Evolutionary conservation across 2,888 invertebrate genomes (phyloP), one percentile per base, ranked within the genome.

Genomic region (Eupithecia pulchellata): DNA sequence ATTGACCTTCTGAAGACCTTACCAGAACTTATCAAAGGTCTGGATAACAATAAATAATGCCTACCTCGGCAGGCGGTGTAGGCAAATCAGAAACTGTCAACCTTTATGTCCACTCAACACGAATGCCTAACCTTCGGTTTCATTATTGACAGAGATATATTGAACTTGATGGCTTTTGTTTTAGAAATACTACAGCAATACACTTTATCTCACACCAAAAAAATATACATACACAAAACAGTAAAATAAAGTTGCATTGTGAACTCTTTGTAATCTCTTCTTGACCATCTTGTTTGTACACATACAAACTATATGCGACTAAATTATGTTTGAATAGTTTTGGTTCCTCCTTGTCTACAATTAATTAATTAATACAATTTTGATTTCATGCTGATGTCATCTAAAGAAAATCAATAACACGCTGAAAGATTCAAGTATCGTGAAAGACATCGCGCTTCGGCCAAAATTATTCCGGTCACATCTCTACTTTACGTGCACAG

Each of bases 401-500:
- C 58, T 29, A 58, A 29, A 17, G 17, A 30, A 58, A 32, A 32
- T 60, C 58, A 60, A 32, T 32, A 58, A 2, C 17, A n/a, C 11
- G n/a, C n/a, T 20, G 30, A 30, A 60, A 29, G 30, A 11, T 58
- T 6, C n/a, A 30, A n/a, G 58, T 58, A 58, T 32, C 32, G 17
- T 60, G n/a, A 29, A 60, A 60, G 58, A 30, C n/a, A n/a, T 30
- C 29, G 58, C 32, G 17, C 20, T 60, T 64, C 29, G 52, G 47
- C 47, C 39, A 64, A 67, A 61, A 67, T 61, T 67, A 87, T 87
- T 86, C 85, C 69, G 74, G 72, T 81, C 85, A 80, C 87, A 84
- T 84, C 80, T 75, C 71, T 78, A 73, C 75, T 80, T 79, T 82
- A 84, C 85, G 86, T 84, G 84, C 81, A 77, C 81, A 81, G 86